phyloP scores from a whole-genome alignment of 2,797 vertebrate species.

The Kryptolebias ocellatus region DNA sequence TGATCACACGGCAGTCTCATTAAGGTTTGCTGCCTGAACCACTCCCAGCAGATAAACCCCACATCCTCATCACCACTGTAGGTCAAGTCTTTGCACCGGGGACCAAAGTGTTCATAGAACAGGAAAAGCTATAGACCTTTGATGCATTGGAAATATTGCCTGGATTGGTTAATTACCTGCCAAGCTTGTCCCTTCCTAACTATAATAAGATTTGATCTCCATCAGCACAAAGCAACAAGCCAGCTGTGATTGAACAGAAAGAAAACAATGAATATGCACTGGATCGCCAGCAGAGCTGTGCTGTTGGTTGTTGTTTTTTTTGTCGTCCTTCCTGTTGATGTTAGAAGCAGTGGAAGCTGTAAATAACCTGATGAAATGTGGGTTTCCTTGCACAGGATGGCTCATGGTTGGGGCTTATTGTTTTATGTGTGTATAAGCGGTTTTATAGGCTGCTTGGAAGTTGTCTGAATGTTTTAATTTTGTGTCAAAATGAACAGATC shows the following conservation, averaged over 20 bases:
- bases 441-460: constrained; percentile 4
- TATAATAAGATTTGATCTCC: not conserved
- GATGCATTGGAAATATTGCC: not conserved
- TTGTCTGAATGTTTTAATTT: not conserved
- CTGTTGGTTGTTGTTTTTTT: not conserved
- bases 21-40: not conserved
- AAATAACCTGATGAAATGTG: constrained; percentile 14
- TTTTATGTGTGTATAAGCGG: constrained; percentile 25
- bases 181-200: no score
- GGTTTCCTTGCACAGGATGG: not conserved
- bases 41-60: no score
- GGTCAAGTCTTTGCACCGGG: no score
- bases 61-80: no score
- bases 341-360: constrained; percentile 11
- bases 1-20: not conserved
- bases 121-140: no score
- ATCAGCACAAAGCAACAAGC: constrained; percentile 5
- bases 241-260: constrained; percentile 18
- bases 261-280: not conserved
- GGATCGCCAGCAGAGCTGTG: not conserved
- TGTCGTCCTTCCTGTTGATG: not conserved
- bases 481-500: not conserved
- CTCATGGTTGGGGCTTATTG: constrained; percentile 1
- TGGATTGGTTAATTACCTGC: not conserved
- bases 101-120: no score